Percentiles rank a stretch among this genome's conserved stretches.
These are phyloP conservation scores for Streptopelia turtur DNA, from an alignment of 2,797 vertebrate species.

Conservation along the genomic window DNA sequence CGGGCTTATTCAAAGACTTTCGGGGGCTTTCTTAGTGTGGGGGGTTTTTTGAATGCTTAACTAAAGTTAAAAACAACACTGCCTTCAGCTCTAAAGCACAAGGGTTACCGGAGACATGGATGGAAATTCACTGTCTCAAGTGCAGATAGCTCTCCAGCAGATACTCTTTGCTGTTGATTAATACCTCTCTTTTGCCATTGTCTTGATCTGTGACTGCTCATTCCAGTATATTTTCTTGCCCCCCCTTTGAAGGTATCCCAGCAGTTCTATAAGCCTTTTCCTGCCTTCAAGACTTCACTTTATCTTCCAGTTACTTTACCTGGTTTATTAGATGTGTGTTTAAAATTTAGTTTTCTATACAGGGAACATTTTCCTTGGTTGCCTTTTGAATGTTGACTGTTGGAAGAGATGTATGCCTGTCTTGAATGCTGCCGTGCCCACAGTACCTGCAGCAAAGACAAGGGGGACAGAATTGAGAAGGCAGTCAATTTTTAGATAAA, in stretches of 20 bases:
- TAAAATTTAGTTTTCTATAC: neutral
- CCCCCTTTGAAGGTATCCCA: neutral
- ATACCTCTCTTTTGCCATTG: neutral
- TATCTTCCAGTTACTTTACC: neutral
- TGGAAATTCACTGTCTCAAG: neutral
- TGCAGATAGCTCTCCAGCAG: neutral
- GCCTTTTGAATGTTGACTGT: neutral
- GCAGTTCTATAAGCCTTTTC: neutral
- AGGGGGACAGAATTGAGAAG: neutral
- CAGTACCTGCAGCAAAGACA: neutral
- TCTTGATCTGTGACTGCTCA: accelerated
- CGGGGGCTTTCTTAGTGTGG: too few species aligned
- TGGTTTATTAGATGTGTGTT: neutral
- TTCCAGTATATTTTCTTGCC: neutral
- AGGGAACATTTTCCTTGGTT: neutral
- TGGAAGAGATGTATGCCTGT: neutral
- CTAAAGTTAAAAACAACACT: neutral
- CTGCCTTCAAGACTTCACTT: neutral
- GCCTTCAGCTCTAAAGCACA: neutral
- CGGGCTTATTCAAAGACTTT: neutral
- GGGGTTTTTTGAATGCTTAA: too few species aligned
- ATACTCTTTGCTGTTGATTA: neutral
- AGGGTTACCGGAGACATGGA: neutral
- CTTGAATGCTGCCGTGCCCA: neutral
- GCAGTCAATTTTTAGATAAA: neutral